Evolutionary conservation across 1,140 invertebrate species (phyloP).

Genomic region (Lepidostoma basale): DNA sequence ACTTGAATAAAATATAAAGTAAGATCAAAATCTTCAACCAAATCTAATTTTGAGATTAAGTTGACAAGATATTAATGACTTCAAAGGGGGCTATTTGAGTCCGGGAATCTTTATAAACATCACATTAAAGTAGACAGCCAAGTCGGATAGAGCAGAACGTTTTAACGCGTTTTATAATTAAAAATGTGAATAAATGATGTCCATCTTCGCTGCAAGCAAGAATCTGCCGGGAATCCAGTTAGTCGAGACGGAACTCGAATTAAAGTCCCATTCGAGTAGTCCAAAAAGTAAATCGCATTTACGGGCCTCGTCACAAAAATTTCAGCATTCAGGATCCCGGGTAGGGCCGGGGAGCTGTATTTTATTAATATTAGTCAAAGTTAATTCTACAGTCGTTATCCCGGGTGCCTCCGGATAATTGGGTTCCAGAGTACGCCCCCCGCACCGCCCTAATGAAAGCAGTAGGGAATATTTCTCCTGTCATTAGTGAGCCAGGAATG

Average conservation of each 20-base stretch:
- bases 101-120: too few species aligned
- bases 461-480: conserved; percentile 18
- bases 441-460: conserved; percentile 17
- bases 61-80: too few species aligned
- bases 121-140: too few species aligned
- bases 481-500: conserved; percentile 31
- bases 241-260: not conserved
- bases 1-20: too few species aligned
- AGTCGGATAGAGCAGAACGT: too few species aligned
- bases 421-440: conserved; percentile 32
- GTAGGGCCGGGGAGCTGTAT: conserved; percentile 29
- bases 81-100: too few species aligned
- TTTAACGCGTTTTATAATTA: not conserved
- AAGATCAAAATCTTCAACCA: too few species aligned
- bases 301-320: conserved; percentile 14
- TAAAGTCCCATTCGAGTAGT: conserved; percentile 1
- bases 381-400: conserved; percentile 47
- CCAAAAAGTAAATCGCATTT: conserved; percentile 20
- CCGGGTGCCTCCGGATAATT: conserved; percentile 39
- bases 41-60: too few species aligned
- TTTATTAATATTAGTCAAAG: conserved; percentile 47
- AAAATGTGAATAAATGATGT: conserved; percentile 7
- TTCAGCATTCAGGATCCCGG: not conserved
- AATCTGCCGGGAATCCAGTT: conserved; percentile 14
- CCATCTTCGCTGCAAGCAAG: not conserved